Conservation (phyloP, 1,140 invertebrate species). For the Parapsyche elsis region DNA sequence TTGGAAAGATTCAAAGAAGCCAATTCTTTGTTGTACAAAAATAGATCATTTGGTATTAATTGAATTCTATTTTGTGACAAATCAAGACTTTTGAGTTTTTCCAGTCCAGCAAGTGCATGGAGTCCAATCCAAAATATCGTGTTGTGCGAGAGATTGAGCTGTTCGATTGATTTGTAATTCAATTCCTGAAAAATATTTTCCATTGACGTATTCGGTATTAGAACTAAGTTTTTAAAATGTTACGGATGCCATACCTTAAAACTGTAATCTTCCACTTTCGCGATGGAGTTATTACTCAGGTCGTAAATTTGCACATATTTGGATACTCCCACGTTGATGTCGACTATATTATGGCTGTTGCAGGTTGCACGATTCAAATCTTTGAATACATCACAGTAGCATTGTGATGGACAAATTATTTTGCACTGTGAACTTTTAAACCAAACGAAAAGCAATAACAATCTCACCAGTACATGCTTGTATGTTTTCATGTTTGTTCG, state of each 20-base stretch:
- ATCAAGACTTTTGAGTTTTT: constrained; percentile 61
- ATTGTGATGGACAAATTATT: constrained; percentile 66
- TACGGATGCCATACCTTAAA: constrained; percentile 61
- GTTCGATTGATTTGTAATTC: constrained; percentile 60
- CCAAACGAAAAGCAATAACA: no score
- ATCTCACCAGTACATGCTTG: no score
- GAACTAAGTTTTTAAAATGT: neutral
- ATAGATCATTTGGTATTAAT: constrained; percentile 61
- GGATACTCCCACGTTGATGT: constrained; percentile 64
- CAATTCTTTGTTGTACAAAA: constrained; percentile 62
- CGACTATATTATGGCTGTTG: constrained; percentile 64
- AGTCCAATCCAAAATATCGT: constrained; percentile 66
- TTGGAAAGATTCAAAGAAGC: constrained; percentile 62
- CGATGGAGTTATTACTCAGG: constrained; percentile 66
- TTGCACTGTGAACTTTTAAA: neutral
- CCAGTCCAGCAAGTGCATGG: constrained; percentile 63
- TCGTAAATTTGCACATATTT: constrained; percentile 65
- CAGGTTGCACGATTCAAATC: constrained; percentile 65
- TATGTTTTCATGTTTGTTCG: no score
- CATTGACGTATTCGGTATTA: neutral
- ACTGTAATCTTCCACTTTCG: constrained; percentile 65
- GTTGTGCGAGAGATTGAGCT: constrained; percentile 64
- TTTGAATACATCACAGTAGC: constrained; percentile 66
- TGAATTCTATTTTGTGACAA: constrained; percentile 63
- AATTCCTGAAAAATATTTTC: constrained; percentile 59